Evolutionary conservation across 2,113 vertebrate genomes (phyloP), one percentile per base, ranked within the genome.

Genomic region (Perca fluviatilis): DNA sequence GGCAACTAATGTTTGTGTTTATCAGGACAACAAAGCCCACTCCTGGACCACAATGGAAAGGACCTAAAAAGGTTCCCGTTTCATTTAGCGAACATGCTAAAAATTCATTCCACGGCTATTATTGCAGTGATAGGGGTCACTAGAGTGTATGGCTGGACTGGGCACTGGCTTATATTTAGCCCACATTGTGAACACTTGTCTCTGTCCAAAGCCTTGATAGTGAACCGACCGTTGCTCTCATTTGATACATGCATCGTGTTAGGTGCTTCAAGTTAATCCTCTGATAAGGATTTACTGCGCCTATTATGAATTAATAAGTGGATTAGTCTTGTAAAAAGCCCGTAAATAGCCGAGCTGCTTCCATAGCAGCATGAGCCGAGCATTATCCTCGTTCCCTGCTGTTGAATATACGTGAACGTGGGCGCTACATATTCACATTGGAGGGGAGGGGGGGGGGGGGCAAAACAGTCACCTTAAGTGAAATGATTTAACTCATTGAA

Each of bases 1-100:
- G 90, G 92, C 93, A 94, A 88, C 92, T 86, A 36, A 27, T 91
- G 90, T 79, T 90, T 87, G 77, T 92, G 93, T 94, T 94, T 93
- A 91, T 91, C 82, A 33, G 84, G 81, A 92, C 91, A 93, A 88
- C 91, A 90, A 93, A 92, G 80, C 80, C 75, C 65, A 56, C 65
- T 87, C 68, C 85, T 65, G 58, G 63, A 64, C 63, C 40, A 86
- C 69, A 79, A 77, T 77, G 57, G 83, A 78, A 50, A 70, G 53
- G 4, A 70, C 60, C 74, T 65, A 67, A 83, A 88, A 82, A 64
- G 62, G 62, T 69, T 73, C 54, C 36, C 2, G 63, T 80, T 93
- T 84, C 79, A 92, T 92, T 93, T 92, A 89, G 79, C 79, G 66
- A 86, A 87, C 92, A 86, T 51, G 86, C 85, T 79, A 86, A 85